phyloP scores from a whole-genome alignment of 2,888 invertebrate species.

The Cheiracanthium punctorium region DNA sequence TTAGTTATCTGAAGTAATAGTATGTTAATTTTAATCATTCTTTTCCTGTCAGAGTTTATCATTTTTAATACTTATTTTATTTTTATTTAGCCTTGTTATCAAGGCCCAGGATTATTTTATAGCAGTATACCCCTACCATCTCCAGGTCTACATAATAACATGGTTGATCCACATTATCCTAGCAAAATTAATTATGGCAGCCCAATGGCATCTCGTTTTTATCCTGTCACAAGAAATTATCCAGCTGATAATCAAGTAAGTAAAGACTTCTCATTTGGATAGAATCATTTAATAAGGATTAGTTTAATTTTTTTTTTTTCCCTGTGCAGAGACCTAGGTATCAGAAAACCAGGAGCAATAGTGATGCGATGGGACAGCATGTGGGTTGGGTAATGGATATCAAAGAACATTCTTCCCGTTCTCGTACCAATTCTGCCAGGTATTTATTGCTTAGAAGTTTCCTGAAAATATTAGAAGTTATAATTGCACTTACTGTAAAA shows the following conservation, averaged over 20 bases:
- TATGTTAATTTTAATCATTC: no score
- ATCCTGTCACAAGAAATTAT: constrained; percentile 60
- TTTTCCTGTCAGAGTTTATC: no score
- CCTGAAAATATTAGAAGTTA: neutral
- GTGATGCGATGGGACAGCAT: constrained; percentile 77
- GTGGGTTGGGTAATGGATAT: constrained; percentile 98
- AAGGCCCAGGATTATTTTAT: constrained; percentile 50
- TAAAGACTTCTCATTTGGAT: no score
- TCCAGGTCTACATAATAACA: constrained; percentile 20
- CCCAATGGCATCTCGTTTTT: constrained; percentile 44
- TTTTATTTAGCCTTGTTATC: constrained; percentile 33
- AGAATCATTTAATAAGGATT: no score
- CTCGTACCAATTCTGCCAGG: constrained; percentile 77
- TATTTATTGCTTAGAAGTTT: constrained; percentile 77
- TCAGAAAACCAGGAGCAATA: constrained; percentile 63
- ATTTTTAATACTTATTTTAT: no score
- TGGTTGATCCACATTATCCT: constrained; percentile 29
- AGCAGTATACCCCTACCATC: constrained; percentile 42
- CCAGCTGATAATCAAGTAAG: constrained; percentile 42
- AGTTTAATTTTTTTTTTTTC: neutral
- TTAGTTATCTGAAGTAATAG: no score
- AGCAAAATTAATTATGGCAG: constrained; percentile 32
- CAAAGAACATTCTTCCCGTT: constrained; percentile 69
- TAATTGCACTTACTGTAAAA: no score
- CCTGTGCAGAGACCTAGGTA: constrained; percentile 37